A percentile compares a stretch with the other conserved stretches of the same genome.
Evolutionary conservation across 2,113 vertebrate genomes (phyloP).

Genomic region (Pygoscelis adeliae): DNA sequence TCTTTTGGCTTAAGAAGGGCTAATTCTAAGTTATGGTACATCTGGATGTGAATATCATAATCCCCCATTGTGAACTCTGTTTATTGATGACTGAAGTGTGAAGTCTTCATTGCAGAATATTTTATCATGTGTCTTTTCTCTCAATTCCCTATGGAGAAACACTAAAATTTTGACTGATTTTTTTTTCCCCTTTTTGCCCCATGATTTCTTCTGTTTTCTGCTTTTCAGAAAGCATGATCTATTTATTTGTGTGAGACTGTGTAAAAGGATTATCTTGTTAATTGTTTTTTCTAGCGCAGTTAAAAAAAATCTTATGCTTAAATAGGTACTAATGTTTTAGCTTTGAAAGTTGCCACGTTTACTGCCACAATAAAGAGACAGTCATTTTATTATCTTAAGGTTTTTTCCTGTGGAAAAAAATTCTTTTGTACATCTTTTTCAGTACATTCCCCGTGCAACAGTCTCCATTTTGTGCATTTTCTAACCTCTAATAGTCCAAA

Average conservation of each 20-base stretch:
- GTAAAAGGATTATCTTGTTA: not conserved
- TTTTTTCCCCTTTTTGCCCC: not conserved
- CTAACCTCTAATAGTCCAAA: not conserved
- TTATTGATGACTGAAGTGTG: not conserved
- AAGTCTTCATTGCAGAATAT: not conserved
- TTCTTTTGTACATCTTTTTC: not conserved
- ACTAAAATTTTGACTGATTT: not conserved
- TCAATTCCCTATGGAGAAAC: not conserved
- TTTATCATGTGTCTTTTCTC: not conserved
- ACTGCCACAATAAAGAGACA: not conserved
- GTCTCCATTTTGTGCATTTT: not conserved
- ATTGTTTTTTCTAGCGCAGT: not conserved
- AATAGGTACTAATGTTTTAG: conserved; percentile 5
- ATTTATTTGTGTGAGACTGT: not conserved
- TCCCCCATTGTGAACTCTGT: not conserved
- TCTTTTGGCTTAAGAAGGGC: not conserved
- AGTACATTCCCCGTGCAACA: fast-evolving
- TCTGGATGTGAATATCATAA: not conserved
- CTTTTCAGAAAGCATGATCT: not conserved
- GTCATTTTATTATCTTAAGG: not conserved
- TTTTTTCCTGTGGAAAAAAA: not conserved
- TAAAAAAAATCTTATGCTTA: not conserved
- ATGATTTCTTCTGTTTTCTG: not conserved
- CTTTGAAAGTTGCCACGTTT: not conserved
- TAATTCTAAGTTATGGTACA: not conserved